Conservation (phyloP, 2,113 vertebrate species). For the Nibea coibor region DNA sequence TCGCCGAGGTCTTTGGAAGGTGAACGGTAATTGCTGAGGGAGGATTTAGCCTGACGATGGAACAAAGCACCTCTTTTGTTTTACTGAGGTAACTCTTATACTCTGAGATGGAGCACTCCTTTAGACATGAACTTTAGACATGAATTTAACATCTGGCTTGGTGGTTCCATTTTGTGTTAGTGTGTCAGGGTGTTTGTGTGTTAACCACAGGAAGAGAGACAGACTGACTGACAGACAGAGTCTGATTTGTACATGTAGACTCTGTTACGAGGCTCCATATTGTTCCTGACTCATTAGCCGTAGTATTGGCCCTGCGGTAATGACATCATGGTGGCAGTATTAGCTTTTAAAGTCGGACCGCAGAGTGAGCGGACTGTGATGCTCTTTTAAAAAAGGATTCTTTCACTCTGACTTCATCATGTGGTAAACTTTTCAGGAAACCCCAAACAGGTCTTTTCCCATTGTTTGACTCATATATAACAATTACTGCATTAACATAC, state of each 20-base stretch:
- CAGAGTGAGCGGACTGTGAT: slow-evolving; percentile 48
- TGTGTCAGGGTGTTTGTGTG: slow-evolving; percentile 35
- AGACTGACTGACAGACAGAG: slow-evolving; percentile 29
- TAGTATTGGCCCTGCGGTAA: slow-evolving; percentile 50
- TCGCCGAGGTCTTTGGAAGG: slow-evolving; percentile 78
- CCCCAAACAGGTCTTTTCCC: slow-evolving; percentile 53
- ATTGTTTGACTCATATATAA: slow-evolving; percentile 43
- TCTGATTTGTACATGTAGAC: slow-evolving; percentile 36
- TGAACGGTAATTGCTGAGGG: slow-evolving; percentile 81
- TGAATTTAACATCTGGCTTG: slow-evolving; percentile 28
- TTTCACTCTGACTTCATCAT: slow-evolving; percentile 68
- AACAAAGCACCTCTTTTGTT: slow-evolving; percentile 80
- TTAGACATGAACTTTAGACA: slow-evolving; percentile 49
- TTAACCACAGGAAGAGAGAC: slow-evolving; percentile 42
- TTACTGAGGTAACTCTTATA: slow-evolving; percentile 64
- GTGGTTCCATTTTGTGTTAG: slow-evolving; percentile 26
- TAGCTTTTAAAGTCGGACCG: slow-evolving; percentile 62
- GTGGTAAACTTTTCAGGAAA: slow-evolving; percentile 61
- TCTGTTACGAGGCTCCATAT: slow-evolving; percentile 36
- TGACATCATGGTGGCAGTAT: slow-evolving; percentile 72
- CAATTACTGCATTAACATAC: slow-evolving; percentile 14
- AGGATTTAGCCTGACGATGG: slow-evolving; percentile 74
- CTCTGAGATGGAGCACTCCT: slow-evolving; percentile 43
- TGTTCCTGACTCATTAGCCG: slow-evolving; percentile 63
- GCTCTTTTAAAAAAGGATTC: slow-evolving; percentile 59